Evolutionary conservation across 2,113 vertebrate genomes (phyloP).

Genomic region (Nymphicus hollandicus): DNA sequence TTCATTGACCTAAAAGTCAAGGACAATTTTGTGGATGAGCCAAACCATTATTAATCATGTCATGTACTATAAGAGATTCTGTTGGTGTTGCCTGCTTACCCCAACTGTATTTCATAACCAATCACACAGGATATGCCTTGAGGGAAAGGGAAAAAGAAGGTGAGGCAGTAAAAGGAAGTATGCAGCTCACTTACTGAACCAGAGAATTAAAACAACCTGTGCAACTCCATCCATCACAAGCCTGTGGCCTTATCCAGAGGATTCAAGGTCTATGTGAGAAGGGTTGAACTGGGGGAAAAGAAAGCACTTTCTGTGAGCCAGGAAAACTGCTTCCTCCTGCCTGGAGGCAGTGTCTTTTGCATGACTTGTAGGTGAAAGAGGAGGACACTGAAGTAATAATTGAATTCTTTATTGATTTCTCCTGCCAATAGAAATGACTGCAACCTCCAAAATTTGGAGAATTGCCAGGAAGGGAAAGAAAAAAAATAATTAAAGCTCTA

Average conservation of each 20-base stretch:
- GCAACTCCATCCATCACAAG: neutral
- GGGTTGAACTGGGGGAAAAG: rapidly evolving
- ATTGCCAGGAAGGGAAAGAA: neutral
- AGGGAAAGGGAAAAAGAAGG: neutral
- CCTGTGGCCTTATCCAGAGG: rapidly evolving
- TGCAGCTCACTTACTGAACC: neutral
- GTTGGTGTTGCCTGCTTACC: neutral
- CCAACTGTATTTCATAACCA: neutral
- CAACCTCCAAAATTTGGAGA: neutral
- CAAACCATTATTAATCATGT: neutral
- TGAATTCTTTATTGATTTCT: neutral
- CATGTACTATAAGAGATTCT: neutral
- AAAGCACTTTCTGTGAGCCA: neutral
- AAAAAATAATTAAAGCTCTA: neutral
- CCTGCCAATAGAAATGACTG: neutral
- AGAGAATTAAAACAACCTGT: neutral
- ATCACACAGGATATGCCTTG: neutral
- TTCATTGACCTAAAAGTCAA: neutral
- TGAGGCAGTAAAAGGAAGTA: neutral
- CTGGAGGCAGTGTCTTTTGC: neutral
- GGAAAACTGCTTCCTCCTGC: neutral
- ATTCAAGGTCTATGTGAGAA: rapidly evolving
- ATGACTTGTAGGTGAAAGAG: neutral
- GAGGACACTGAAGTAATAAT: neutral
- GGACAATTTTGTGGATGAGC: neutral